Conservation (phyloP, 2,113 vertebrate genomes). For the Odocoileus hemionus region DNA sequence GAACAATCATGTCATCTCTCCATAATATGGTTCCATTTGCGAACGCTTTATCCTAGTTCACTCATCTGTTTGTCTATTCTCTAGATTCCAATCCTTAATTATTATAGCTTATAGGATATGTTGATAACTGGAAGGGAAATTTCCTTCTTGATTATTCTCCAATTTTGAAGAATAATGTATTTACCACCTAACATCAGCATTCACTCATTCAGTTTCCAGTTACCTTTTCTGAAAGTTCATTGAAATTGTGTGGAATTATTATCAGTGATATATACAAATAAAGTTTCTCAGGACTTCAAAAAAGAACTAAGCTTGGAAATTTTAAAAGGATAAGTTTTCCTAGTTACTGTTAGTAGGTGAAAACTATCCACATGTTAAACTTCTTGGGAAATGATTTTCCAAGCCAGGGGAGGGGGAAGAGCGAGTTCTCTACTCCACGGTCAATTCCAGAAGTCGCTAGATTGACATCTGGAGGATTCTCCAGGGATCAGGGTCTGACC, state of each 20-base stretch:
- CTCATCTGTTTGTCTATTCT: not conserved
- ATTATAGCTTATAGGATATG: not conserved
- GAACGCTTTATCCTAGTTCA: not conserved
- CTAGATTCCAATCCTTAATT: not conserved
- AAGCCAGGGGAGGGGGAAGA: not conserved
- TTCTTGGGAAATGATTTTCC: not conserved
- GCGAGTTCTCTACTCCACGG: not conserved
- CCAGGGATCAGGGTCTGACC: not conserved
- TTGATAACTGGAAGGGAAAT: not conserved
- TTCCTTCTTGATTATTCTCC: not conserved
- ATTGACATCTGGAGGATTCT: not conserved
- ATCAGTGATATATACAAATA: not conserved
- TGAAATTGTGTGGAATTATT: not conserved
- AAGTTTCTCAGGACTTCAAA: not conserved
- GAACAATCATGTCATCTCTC: not conserved
- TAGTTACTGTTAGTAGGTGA: not conserved
- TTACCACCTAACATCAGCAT: not conserved
- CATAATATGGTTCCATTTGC: not conserved
- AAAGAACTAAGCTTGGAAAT: not conserved
- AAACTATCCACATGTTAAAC: not conserved
- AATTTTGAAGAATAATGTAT: not conserved
- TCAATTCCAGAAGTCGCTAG: not conserved
- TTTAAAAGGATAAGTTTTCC: not conserved
- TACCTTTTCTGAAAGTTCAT: not conserved
- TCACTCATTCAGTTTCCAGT: not conserved